Percentiles rank a stretch among this genome's conserved stretches.
These are phyloP conservation scores for Zootermopsis nevadensis DNA, from an alignment of 2,888 invertebrate species.

Conservation along the genomic window DNA sequence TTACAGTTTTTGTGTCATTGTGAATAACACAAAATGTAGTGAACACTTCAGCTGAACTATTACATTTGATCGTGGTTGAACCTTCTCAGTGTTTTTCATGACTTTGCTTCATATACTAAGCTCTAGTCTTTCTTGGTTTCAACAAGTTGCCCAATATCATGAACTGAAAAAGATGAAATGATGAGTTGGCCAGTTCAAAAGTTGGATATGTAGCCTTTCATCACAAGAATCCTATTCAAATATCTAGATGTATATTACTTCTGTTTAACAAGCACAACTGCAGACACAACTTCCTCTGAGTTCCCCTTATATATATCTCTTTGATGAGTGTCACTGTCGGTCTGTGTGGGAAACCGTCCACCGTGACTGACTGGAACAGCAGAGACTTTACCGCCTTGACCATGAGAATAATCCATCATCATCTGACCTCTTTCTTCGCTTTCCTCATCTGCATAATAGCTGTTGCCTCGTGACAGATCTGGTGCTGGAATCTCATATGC, in stretches of 20 bases:
- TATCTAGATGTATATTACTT: neutral
- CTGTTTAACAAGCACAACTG: slow-evolving; percentile 52
- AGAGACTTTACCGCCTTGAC: neutral
- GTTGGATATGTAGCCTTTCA: too few species aligned
- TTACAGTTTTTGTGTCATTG: too few species aligned
- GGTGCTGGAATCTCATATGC: slow-evolving; percentile 51
- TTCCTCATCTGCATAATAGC: slow-evolving; percentile 23
- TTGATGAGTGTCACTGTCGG: neutral
- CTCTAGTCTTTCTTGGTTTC: too few species aligned
- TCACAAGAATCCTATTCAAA: too few species aligned
- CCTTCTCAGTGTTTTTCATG: too few species aligned
- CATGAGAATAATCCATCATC: neutral
- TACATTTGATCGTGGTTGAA: too few species aligned
- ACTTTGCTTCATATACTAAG: too few species aligned
- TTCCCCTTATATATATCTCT: slow-evolving; percentile 44
- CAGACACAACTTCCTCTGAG: slow-evolving; percentile 52
- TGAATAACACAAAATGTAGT: too few species aligned
- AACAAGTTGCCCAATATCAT: too few species aligned
- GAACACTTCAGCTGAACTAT: too few species aligned
- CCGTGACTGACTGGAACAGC: slow-evolving; percentile 18
- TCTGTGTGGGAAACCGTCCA: neutral
- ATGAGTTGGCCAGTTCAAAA: too few species aligned
- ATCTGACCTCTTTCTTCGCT: slow-evolving; percentile 12
- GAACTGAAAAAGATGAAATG: too few species aligned
- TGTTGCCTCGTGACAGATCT: slow-evolving; percentile 46